Evolutionary conservation across 2,113 vertebrate genomes (phyloP).

Genomic region (Microcebus lehilahytsara): DNA sequence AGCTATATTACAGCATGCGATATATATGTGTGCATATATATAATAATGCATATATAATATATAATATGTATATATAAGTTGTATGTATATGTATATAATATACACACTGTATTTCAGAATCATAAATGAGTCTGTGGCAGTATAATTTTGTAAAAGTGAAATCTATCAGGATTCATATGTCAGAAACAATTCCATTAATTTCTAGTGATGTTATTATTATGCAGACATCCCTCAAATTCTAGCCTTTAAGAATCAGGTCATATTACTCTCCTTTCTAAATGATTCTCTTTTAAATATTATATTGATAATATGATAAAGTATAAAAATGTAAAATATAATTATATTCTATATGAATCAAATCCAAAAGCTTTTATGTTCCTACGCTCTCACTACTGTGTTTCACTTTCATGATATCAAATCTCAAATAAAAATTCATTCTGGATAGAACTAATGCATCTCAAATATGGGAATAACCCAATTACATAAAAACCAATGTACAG

Average conservation of each 20-base stretch:
- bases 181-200: conserved; percentile 48
- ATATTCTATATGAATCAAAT: neutral
- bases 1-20: neutral
- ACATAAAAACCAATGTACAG: neutral
- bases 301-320: neutral
- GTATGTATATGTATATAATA: neutral
- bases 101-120: neutral
- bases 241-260: neutral
- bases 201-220: neutral
- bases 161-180: neutral
- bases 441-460: neutral
- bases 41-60: neutral
- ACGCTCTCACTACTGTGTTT: neutral
- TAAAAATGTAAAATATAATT: neutral
- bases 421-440: conserved; percentile 22
- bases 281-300: conserved; percentile 38
- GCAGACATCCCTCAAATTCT: neutral
- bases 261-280: neutral
- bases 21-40: too few species aligned
- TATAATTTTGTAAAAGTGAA: neutral
- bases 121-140: neutral
- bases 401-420: conserved; percentile 11
- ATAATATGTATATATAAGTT: neutral
- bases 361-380: neutral
- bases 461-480: neutral